These are phyloP conservation scores for Apis dorsata DNA, from an alignment of 1,140 invertebrate genomes.

Conservation along the genomic window DNA sequence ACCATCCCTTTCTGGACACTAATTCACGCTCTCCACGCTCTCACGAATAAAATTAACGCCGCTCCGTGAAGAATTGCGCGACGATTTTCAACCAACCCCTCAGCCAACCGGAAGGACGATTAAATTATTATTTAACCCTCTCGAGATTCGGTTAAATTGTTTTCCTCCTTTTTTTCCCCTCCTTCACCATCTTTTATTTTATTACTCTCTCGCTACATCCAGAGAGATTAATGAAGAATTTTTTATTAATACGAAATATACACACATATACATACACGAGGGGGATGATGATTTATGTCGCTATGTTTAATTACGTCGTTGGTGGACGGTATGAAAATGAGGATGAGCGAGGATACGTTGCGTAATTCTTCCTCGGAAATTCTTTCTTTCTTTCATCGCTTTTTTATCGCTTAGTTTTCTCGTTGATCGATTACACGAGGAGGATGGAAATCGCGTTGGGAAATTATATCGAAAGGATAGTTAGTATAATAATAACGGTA, in stretches of 20 bases:
- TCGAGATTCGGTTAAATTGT: conserved; percentile 48
- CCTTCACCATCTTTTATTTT: conserved; percentile 14
- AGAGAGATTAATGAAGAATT: conserved; percentile 52
- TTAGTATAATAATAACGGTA: background rate
- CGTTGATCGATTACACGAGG: background rate
- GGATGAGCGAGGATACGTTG: background rate
- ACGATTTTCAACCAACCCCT: conserved; percentile 57
- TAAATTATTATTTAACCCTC: conserved; percentile 56
- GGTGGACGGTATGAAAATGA: background rate
- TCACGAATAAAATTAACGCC: conserved; percentile 64
- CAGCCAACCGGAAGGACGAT: conserved; percentile 41
- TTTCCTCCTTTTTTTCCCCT: conserved; percentile 26
- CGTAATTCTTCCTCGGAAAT: background rate
- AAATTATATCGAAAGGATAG: background rate
- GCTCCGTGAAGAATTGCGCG: conserved; percentile 65
- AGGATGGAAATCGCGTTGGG: background rate
- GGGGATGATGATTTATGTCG: conserved; percentile 27
- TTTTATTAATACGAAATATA: conserved; percentile 48
- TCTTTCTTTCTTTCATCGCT: background rate
- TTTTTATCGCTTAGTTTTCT: background rate
- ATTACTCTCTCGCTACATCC: conserved; percentile 12
- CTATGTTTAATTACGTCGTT: conserved; percentile 41
- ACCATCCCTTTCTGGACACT: conserved; percentile 64
- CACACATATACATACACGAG: too few species aligned
- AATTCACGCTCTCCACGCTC: conserved; percentile 63